Evolutionary conservation across 2,797 vertebrate genomes (phyloP), one percentile per base, ranked within the genome.

Genomic region (Sphenodon punctatus): DNA sequence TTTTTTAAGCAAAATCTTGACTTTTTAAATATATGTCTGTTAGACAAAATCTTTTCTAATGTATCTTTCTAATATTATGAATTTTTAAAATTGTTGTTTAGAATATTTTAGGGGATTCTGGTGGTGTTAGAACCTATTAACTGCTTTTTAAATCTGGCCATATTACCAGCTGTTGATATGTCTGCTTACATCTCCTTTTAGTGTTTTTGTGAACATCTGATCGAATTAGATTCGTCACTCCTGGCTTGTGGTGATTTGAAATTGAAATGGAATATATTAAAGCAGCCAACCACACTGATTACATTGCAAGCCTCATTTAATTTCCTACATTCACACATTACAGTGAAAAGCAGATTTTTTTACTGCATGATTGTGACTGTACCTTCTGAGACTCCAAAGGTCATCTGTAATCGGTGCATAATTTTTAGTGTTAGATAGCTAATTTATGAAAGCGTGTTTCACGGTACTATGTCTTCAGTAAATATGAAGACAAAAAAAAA

Each of bases 251-350:
- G 92, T 95, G 94, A 96, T 96, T 96, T 96, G 88, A 96, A 93
- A 95, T 94, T 95, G 92, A 95, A 97, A 96, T 93, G 92, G 93
- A 95, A 96, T 95, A 94, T 95, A 94, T 96, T 95, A 95, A 96
- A 94, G 94, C 95, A 95, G 83, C 94, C 95, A 95, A 93, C 94
- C 95, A 96, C 88, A 23, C 94, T 96, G 95, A 96, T 96, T 95
- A 93, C 94, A 94, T 95, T 95, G 94, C 94, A 96, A 95, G 95
- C 93, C 92, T 96, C 95, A 95, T 96, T 96, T 95, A 95, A 93
- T 96, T 95, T 94, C 87, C 92, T 94, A 93, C 93, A 91, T 94
- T 96, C 94, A 85, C 91, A 89, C 89, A 90, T 95, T 94, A 95
- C 78, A 49, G 84, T 93, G 91, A 93, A 95, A 95, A 93, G 86